A percentile compares a stretch with the other conserved stretches of the same genome.
These are phyloP conservation scores for Triops longicaudatus DNA, from an alignment of 1,140 invertebrate species.

Conservation along the genomic window DNA sequence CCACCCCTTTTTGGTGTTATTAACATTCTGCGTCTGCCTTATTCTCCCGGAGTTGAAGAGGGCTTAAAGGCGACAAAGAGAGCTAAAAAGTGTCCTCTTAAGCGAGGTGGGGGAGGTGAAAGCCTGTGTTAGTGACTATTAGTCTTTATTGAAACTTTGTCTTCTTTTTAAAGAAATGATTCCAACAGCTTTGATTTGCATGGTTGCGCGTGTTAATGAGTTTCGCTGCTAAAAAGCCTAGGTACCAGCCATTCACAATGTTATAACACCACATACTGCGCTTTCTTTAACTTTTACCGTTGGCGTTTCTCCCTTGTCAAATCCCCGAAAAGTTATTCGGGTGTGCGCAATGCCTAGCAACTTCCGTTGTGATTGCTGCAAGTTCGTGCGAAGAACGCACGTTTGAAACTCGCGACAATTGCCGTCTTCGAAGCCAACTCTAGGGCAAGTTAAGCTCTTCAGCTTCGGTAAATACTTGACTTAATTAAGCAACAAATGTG, in stretches of 20 bases:
- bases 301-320: too few species aligned
- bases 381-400: too few species aligned
- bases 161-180: neutral
- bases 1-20: neutral
- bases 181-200: neutral
- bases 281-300: neutral
- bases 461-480: too few species aligned
- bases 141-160: neutral
- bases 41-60: neutral
- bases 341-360: too few species aligned
- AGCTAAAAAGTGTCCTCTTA: neutral
- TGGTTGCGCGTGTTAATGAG: neutral
- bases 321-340: too few species aligned
- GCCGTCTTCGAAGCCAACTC: too few species aligned
- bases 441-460: too few species aligned
- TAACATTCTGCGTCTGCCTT: neutral
- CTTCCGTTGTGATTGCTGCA: too few species aligned
- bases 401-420: too few species aligned
- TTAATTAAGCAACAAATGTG: too few species aligned
- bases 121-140: neutral
- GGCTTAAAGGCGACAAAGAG: neutral
- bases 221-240: neutral
- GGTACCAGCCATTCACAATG: neutral
- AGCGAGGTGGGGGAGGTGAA: neutral
- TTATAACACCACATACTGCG: neutral